phyloP scores from a whole-genome alignment of 2,888 invertebrate genomes.

The Microctonus aethiopoides region DNA sequence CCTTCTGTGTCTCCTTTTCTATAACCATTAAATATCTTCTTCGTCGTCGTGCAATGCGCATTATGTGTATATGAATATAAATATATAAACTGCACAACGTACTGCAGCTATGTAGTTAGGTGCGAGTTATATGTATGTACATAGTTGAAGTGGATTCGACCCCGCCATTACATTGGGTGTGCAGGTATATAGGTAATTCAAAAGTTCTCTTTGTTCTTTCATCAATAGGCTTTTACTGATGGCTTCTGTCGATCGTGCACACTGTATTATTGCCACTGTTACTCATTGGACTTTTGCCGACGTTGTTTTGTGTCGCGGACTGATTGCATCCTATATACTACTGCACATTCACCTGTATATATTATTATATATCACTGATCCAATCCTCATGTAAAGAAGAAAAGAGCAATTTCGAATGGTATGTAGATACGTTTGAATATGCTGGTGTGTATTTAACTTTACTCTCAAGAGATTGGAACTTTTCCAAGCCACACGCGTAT shows the following conservation, averaged over 20 bases:
- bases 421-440: not conserved
- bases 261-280: not conserved
- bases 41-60: not conserved
- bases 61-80: not conserved
- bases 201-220: not conserved
- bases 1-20: no score
- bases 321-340: not conserved
- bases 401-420: not conserved
- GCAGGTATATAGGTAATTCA: not conserved
- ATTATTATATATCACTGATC: no score
- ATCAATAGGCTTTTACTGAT: not conserved
- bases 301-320: not conserved
- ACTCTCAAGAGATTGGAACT: not conserved
- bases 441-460: not conserved
- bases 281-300: not conserved
- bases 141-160: not conserved
- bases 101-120: not conserved
- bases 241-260: not conserved
- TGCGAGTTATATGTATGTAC: conserved; percentile 7
- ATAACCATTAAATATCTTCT: not conserved
- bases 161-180: not conserved
- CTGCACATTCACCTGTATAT: not conserved
- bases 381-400: not conserved
- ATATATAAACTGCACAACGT: not conserved
- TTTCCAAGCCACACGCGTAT: not conserved